Conservation (phyloP, 2,797 vertebrate genomes). For the Sphenodon punctatus region DNA sequence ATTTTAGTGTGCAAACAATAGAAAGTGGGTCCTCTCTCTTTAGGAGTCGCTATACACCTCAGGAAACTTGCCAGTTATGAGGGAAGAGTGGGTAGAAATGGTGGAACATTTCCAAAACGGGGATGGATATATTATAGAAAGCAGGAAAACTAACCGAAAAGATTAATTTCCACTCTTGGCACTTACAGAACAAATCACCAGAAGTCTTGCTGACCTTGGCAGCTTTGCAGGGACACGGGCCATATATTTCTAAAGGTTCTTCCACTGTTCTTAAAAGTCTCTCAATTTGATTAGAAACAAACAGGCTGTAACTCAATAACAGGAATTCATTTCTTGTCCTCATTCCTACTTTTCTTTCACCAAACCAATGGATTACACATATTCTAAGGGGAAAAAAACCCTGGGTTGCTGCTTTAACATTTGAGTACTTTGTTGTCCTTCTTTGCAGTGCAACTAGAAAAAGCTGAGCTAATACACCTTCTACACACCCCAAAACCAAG, state of each 20-base stretch:
- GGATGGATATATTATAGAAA: conserved; percentile 32
- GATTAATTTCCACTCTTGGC: not conserved
- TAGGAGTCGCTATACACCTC: not conserved
- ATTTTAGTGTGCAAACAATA: not conserved
- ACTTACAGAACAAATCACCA: conserved; percentile 20
- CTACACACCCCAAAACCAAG: not conserved
- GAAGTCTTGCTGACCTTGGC: conserved; percentile 6
- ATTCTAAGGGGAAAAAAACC: conserved; percentile 46
- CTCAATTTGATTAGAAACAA: not conserved
- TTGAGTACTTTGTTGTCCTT: conserved; percentile 42
- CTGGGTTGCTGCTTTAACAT: conserved; percentile 5
- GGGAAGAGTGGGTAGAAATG: conserved; percentile 9
- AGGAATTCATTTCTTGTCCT: not conserved
- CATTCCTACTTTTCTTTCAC: not conserved
- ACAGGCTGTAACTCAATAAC: conserved; percentile 14
- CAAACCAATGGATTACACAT: conserved; percentile 30
- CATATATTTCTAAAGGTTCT: not conserved
- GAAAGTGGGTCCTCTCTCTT: conserved; percentile 16
- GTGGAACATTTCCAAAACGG: conserved; percentile 23
- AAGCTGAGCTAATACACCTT: conserved; percentile 11
- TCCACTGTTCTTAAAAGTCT: not conserved
- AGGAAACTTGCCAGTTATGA: conserved; percentile 24
- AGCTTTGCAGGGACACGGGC: conserved; percentile 8
- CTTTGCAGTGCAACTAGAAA: conserved; percentile 8
- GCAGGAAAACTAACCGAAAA: conserved; percentile 33